Conservation (phyloP, 2,113 vertebrate genomes). For the Ameiurus melas region DNA sequence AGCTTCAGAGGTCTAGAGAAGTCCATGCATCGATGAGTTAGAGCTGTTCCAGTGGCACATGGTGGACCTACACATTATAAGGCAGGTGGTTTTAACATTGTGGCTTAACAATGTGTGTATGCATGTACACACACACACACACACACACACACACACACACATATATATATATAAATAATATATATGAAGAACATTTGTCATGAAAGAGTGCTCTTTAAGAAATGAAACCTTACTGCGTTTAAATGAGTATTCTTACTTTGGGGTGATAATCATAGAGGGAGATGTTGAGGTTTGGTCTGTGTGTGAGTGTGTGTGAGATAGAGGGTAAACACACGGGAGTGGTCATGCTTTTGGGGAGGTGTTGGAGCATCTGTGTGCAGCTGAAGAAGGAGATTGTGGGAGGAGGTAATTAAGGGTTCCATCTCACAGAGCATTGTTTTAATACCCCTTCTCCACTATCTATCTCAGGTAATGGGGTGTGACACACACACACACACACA, state of each 20-base stretch:
- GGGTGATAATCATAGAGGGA: neutral
- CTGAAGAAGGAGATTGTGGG: slow-evolving; percentile 34
- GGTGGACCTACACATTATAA: too few relatives aligned
- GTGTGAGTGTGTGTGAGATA: neutral
- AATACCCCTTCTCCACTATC: slow-evolving; percentile 76
- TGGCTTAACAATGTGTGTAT: too few relatives aligned
- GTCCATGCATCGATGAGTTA: too few relatives aligned
- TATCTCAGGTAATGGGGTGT: slow-evolving; percentile 77
- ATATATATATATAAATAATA: neutral
- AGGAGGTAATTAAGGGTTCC: slow-evolving; percentile 78
- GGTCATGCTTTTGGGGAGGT: slow-evolving; percentile 29
- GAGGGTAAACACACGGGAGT: slow-evolving; percentile 14
- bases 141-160: slow-evolving; percentile 24
- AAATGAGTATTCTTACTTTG: neutral
- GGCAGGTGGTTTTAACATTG: too few relatives aligned
- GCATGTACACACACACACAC: slow-evolving; percentile 12
- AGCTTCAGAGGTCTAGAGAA: too few relatives aligned
- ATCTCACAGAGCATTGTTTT: slow-evolving; percentile 78
- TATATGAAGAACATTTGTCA: too few relatives aligned
- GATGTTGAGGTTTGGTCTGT: neutral
- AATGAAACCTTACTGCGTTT: neutral
- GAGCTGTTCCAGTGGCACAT: too few relatives aligned
- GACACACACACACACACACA: slow-evolving; percentile 36
- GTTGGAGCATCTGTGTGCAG: slow-evolving; percentile 32
- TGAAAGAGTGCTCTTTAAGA: neutral